phyloP scores from a whole-genome alignment of 2,888 invertebrate species.

The Seira sanloemensis region DNA sequence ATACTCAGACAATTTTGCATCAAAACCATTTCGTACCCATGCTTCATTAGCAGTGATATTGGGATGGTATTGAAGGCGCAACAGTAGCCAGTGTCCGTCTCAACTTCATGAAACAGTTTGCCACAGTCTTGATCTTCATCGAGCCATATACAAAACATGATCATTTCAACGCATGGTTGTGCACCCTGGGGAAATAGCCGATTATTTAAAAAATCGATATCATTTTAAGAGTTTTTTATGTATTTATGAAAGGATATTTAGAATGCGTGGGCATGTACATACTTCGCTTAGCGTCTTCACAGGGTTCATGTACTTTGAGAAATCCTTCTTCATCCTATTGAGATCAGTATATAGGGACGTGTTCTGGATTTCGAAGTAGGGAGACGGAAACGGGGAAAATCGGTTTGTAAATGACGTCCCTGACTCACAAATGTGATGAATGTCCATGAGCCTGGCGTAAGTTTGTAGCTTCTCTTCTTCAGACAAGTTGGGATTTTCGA shows the following conservation, averaged over 20 bases:
- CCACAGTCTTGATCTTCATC: slow-evolving; percentile 80
- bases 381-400: too few species aligned
- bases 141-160: slow-evolving; percentile 84
- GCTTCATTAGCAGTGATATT: slow-evolving; percentile 75
- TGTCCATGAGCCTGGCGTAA: slow-evolving; percentile 2
- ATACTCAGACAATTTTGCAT: neutral
- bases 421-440: slow-evolving; percentile 63
- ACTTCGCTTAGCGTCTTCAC: neutral
- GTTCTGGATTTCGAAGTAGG: too few species aligned
- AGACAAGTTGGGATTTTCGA: neutral
- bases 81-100: slow-evolving; percentile 90
- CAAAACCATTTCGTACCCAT: slow-evolving; percentile 20
- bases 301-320: neutral
- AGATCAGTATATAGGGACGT: too few species aligned
- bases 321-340: neutral
- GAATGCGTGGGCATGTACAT: neutral
- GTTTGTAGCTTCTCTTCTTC: neutral
- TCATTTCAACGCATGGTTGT: slow-evolving; percentile 85
- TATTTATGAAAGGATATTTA: neutral
- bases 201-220: slow-evolving; percentile 58
- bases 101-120: slow-evolving; percentile 83
- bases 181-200: too few species aligned
- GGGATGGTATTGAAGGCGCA: slow-evolving; percentile 84
- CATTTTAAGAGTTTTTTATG: neutral
- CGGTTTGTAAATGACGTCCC: slow-evolving; percentile 46